phyloP scores from a whole-genome alignment of 1,140 invertebrate species.

The Megalopta genalis region DNA sequence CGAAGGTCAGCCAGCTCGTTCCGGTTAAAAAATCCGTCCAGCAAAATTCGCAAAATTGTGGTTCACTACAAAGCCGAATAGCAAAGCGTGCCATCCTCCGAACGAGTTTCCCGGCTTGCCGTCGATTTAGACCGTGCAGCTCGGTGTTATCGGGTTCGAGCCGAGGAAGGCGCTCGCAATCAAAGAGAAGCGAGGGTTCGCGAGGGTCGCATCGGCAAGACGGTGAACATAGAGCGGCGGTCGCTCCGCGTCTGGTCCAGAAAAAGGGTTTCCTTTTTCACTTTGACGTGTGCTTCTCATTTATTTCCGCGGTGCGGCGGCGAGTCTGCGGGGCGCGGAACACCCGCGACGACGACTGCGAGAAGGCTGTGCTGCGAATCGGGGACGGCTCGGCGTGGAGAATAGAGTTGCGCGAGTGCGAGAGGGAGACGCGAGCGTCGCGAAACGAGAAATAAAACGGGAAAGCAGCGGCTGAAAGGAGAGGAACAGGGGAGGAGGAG shows the following conservation, averaged over 20 bases:
- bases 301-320: constrained; percentile 65
- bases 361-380: neutral
- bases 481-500: constrained; percentile 10
- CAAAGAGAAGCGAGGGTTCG: constrained; percentile 14
- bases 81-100: too few relatives aligned
- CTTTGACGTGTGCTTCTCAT: constrained; percentile 74
- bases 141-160: too few relatives aligned
- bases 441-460: constrained; percentile 22
- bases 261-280: constrained; percentile 55
- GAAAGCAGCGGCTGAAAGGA: constrained; percentile 5
- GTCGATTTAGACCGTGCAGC: too few relatives aligned
- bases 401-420: constrained; percentile 51
- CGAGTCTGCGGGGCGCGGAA: constrained; percentile 10
- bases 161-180: neutral
- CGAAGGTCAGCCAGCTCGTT: too few relatives aligned
- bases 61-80: too few relatives aligned
- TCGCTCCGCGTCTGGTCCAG: neutral
- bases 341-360: constrained; percentile 14
- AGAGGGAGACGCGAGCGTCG: constrained; percentile 18
- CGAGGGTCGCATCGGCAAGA: constrained; percentile 10
- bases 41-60: too few relatives aligned
- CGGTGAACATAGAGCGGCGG: constrained; percentile 6
- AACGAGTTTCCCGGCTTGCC: too few relatives aligned
- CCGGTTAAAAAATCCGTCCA: too few relatives aligned
- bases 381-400: constrained; percentile 29